Evolutionary conservation across 2,888 invertebrate genomes (phyloP).

Genomic region (Alcis repandata): DNA sequence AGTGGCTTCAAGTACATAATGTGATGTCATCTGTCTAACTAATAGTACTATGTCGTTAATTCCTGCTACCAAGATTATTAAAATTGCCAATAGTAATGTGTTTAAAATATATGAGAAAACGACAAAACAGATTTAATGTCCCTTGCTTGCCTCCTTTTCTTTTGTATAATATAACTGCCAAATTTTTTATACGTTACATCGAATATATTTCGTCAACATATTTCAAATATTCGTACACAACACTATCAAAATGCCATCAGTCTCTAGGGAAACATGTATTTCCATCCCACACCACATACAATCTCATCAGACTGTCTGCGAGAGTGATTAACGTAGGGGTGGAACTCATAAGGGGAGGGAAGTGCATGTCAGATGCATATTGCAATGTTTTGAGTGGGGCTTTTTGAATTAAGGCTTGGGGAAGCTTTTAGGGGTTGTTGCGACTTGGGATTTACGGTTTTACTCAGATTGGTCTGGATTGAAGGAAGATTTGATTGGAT

Average conservation of each 20-base stretch:
- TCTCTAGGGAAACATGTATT: conserved; percentile 38
- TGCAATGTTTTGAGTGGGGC: conserved; percentile 31
- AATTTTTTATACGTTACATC: background rate
- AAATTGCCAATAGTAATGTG: background rate
- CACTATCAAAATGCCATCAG: conserved; percentile 40
- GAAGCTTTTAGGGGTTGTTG: conserved; percentile 41
- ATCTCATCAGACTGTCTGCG: conserved; percentile 58
- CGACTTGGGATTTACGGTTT: conserved; percentile 35
- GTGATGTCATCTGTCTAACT: no score
- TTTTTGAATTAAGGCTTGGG: conserved; percentile 15
- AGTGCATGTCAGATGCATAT: conserved; percentile 35
- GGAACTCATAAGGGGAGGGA: conserved; percentile 36
- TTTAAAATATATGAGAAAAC: background rate
- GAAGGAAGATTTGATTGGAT: no score
- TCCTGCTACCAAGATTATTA: background rate
- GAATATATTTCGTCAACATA: conserved; percentile 11
- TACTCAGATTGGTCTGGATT: conserved; percentile 31
- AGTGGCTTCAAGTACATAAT: no score
- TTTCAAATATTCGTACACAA: conserved; percentile 29
- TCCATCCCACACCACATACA: conserved; percentile 42
- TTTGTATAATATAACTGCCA: background rate
- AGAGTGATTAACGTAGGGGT: conserved; percentile 53
- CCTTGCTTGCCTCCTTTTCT: background rate
- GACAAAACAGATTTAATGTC: background rate
- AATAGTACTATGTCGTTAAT: no score